Evolutionary conservation across 2,113 vertebrate genomes (phyloP), one percentile per base, ranked within the genome.

Genomic region (Pangasianodon gigas): DNA sequence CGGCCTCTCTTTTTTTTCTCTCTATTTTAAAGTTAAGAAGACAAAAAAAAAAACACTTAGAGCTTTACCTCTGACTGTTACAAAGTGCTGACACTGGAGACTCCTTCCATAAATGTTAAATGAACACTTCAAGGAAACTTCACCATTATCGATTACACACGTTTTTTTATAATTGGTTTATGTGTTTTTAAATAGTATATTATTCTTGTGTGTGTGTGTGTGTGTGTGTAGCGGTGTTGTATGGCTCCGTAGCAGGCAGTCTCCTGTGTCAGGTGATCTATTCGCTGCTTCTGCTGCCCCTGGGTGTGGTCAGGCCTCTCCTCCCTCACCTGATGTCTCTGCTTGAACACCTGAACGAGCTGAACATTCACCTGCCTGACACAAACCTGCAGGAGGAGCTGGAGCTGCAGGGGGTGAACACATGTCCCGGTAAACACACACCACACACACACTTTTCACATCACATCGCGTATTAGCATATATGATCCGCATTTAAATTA

Each of bases 231-330:
- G 96, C 82, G 89, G 96, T 97, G 93, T 90, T 97, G 91, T 96
- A 95, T 89, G 94, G 94, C 90, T 97, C 96, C 0, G 94, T 96
- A 56, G 95, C 96, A 52, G 96, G 96, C 88, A 96, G 94, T 91
- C 93, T 97, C 79, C 93, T 97, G 90, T 96, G 96, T 91, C 96
- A 97, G 92, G 93, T 96, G 69, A 95, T 96, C 86, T 96, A 97
- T 90, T 96, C 96, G n/a, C 91, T 97, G 85, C 94, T 97, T 89
- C 94, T 97, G 92, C 91, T 97, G 91, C 95, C 96, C 10, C 93
- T 96, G 90, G 92, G 87, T 51, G 93, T 94, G 13, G 95, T 96
- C 75, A 95, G 94, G 26, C 96, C 96, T 10, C 93, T 97, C 82
- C 94, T 97, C 52, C 94, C 93, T 89, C 95, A 96, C 91, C 94